Evolutionary conservation across 2,888 invertebrate species (phyloP).

Genomic region (Cotesia congregata): DNA sequence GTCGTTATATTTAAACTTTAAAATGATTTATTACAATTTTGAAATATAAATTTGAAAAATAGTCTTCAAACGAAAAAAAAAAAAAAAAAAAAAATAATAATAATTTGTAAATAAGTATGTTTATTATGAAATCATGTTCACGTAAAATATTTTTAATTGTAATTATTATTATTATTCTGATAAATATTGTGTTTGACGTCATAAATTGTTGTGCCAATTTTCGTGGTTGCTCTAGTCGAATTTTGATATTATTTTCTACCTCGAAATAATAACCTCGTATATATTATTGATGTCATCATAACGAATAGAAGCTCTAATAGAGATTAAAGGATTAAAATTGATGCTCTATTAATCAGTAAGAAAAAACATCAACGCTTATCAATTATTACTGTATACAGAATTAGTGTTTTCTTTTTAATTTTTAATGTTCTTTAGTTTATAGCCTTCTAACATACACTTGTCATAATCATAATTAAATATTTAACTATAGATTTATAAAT

Average conservation of each 20-base stretch:
- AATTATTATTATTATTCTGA: not conserved
- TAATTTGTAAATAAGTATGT: not conserved
- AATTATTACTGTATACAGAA: not conserved
- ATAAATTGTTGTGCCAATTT: slow-evolving; percentile 30
- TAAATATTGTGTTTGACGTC: slow-evolving; percentile 13
- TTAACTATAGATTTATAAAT: slow-evolving; percentile 30
- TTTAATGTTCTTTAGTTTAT: not conserved
- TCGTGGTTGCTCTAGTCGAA: slow-evolving; percentile 38
- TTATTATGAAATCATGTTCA: not conserved
- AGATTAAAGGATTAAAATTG: not conserved
- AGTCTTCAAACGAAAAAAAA: not conserved
- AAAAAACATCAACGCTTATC: not conserved
- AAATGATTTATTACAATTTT: not conserved
- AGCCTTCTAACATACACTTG: not conserved
- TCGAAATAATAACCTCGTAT: slow-evolving; percentile 13
- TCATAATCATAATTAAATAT: slow-evolving; percentile 29
- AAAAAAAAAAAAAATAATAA: too few species aligned
- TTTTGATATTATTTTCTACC: slow-evolving; percentile 40
- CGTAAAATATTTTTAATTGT: not conserved
- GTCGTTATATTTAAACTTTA: not conserved
- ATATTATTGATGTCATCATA: slow-evolving; percentile 17
- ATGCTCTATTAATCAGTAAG: not conserved
- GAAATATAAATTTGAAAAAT: not conserved
- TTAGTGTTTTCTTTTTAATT: not conserved
- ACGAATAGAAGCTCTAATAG: not conserved